Conservation (phyloP, 2,113 vertebrate species). For the Genyomyrus donnyi region DNA sequence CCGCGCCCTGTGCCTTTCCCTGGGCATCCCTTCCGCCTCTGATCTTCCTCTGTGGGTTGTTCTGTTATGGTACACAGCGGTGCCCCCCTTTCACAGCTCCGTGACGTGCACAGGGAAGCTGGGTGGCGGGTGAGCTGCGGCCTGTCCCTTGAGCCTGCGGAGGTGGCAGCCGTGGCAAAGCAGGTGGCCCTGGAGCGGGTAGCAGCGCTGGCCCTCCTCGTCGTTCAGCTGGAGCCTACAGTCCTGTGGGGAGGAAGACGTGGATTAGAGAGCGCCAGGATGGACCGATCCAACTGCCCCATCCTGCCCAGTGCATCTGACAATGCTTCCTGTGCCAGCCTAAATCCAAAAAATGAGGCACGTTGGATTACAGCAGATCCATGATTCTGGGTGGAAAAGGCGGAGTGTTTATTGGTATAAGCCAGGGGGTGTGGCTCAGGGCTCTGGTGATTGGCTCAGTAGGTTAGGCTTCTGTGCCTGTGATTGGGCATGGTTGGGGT, state of each 20-base stretch:
- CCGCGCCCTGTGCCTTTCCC: neutral
- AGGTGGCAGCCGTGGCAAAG: slow-evolving; percentile 93
- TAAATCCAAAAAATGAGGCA: neutral
- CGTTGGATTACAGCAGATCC: neutral
- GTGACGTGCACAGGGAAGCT: slow-evolving; percentile 84
- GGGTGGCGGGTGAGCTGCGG: slow-evolving; percentile 60
- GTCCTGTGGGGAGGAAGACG: slow-evolving; percentile 60
- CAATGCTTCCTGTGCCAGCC: neutral
- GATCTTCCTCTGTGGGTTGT: neutral
- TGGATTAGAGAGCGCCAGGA: neutral
- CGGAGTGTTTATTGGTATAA: neutral
- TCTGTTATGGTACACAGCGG: neutral
- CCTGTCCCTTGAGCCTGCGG: slow-evolving; percentile 69
- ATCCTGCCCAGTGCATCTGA: neutral
- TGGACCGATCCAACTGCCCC: neutral
- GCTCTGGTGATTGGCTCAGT: neutral
- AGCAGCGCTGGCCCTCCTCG: slow-evolving; percentile 91
- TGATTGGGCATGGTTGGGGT: neutral
- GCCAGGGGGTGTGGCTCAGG: neutral
- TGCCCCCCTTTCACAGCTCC: slow-evolving; percentile 71
- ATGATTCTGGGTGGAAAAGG: neutral
- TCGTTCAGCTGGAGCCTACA: slow-evolving; percentile 91
- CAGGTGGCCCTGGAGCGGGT: slow-evolving; percentile 84
- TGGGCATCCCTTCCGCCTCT: neutral
- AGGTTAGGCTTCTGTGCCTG: neutral